These are phyloP conservation scores for Nemopilema nomurai DNA, from an alignment of 30 jellyfish, hydroid and myxozoan species.

Conservation along the genomic window DNA sequence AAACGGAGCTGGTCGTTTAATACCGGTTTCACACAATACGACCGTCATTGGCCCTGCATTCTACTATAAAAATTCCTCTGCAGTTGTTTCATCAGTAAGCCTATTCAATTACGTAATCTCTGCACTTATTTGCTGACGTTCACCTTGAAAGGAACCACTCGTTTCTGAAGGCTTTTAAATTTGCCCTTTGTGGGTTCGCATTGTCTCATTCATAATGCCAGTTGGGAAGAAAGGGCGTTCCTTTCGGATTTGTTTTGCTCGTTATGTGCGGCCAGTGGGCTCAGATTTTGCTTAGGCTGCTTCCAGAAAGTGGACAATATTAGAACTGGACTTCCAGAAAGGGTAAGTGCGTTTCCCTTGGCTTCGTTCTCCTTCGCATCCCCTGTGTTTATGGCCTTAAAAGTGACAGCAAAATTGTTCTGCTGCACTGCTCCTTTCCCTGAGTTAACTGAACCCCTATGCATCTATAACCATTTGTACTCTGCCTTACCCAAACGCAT, in stretches of 20 bases:
- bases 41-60: too few relatives aligned
- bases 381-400: not conserved
- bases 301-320: not conserved
- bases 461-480: too few relatives aligned
- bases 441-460: too few relatives aligned
- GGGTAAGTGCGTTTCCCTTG: not conserved
- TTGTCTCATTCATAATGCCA: not conserved
- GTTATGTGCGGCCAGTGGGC: not conserved
- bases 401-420: too few relatives aligned
- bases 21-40: too few relatives aligned
- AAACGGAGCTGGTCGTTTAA: too few relatives aligned
- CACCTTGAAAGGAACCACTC: not conserved
- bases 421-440: too few relatives aligned
- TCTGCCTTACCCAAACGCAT: too few relatives aligned
- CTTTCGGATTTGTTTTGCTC: not conserved
- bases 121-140: not conserved
- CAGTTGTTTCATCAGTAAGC: not conserved
- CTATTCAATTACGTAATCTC: not conserved
- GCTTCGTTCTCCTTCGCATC: not conserved
- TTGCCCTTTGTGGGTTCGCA: not conserved
- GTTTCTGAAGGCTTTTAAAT: not conserved
- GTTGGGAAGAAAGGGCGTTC: not conserved
- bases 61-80: not conserved
- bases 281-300: not conserved
- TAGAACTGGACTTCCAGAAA: not conserved